Percentiles rank a stretch among this genome's conserved stretches.
phyloP scores from a whole-genome alignment of 1,140 invertebrate species.

The Venturia canescens region DNA sequence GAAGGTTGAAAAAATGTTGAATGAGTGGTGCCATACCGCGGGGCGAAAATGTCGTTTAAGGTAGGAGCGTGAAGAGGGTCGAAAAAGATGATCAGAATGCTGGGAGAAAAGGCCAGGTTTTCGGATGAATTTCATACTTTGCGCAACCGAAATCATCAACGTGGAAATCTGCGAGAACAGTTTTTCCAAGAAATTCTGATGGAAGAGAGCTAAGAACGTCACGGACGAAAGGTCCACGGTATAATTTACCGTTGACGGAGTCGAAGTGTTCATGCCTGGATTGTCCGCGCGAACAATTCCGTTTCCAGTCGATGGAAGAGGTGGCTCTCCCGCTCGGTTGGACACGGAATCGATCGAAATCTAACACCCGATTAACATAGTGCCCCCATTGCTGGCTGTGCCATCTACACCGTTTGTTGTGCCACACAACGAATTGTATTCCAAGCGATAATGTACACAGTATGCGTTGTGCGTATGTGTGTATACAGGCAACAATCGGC shows the following conservation, averaged over 20 bases:
- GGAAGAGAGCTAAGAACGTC: background rate
- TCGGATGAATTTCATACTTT: too few relatives aligned
- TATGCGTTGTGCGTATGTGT: background rate
- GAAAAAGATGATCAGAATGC: too few relatives aligned
- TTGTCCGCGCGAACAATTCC: conserved; percentile 13
- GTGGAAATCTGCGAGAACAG: too few relatives aligned
- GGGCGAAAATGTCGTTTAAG: too few relatives aligned
- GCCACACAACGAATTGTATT: background rate
- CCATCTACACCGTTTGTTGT: conserved; percentile 8
- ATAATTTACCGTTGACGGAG: conserved; percentile 12
- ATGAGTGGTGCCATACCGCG: too few relatives aligned
- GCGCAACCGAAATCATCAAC: too few relatives aligned
- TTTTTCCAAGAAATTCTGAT: too few relatives aligned
- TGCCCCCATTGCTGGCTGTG: background rate
- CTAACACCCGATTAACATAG: conserved; percentile 43
- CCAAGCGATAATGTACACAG: background rate
- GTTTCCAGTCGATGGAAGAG: conserved; percentile 24
- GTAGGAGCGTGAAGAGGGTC: too few relatives aligned
- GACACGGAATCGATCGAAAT: conserved; percentile 25
- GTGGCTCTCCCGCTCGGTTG: conserved; percentile 9
- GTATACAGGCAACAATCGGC: background rate
- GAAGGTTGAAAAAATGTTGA: too few relatives aligned
- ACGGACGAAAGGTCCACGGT: background rate
- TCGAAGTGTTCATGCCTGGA: conserved; percentile 7
- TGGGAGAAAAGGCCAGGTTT: too few relatives aligned